phyloP scores from a whole-genome alignment of 2,888 invertebrate species.

The Dermolepida albohirtum region DNA sequence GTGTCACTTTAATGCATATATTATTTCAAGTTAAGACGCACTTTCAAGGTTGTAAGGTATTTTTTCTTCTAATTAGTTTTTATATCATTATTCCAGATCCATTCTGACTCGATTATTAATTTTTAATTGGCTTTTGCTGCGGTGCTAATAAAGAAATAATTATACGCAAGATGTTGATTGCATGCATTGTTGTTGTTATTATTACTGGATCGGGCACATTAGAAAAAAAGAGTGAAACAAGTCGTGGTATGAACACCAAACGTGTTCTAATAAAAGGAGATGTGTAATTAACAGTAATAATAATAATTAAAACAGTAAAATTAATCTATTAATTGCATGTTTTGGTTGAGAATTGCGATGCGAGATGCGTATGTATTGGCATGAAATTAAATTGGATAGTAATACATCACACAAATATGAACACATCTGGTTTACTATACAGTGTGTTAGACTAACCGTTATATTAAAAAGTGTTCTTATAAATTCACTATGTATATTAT shows the following conservation, averaged over 20 bases:
- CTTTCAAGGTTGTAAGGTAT: constrained; percentile 10
- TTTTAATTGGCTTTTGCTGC: constrained; percentile 23
- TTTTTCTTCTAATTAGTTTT: constrained; percentile 30
- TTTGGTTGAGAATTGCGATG: neutral
- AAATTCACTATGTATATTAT: too few relatives aligned
- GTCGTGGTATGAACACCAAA: constrained; percentile 1
- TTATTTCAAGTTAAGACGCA: constrained; percentile 36
- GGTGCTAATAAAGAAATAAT: constrained; percentile 29
- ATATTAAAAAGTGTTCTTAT: neutral
- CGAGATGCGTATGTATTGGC: neutral
- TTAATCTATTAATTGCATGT: constrained; percentile 8
- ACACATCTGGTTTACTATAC: neutral
- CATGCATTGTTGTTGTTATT: constrained; percentile 17
- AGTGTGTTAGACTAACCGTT: neutral
- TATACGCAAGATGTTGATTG: constrained; percentile 2
- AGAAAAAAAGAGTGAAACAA: neutral
- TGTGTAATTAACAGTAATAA: constrained; percentile 23
- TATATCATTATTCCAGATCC: constrained; percentile 28
- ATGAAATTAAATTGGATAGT: neutral
- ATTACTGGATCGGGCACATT: constrained; percentile 5
- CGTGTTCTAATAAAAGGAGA: constrained; percentile 6
- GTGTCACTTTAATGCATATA: constrained; percentile 35
- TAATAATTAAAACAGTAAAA: constrained; percentile 20
- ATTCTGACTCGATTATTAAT: constrained; percentile 16
- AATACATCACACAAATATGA: neutral